Percentiles rank a stretch among this genome's conserved stretches.
Evolutionary conservation across 2,113 vertebrate species (phyloP).

Genomic region (Limanda limanda): DNA sequence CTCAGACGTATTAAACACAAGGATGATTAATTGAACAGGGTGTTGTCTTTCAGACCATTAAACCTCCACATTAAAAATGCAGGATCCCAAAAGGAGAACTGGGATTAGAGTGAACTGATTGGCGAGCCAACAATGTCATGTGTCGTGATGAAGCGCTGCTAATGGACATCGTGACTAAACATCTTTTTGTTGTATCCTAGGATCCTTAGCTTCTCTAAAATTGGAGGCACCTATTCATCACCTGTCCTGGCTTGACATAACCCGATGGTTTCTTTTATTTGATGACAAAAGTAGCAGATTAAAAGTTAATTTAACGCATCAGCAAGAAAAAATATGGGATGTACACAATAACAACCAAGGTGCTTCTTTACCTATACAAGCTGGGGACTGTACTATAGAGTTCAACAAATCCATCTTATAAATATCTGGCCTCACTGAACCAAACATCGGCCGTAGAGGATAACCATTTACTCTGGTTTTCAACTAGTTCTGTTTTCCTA

Average conservation of each 20-base stretch:
- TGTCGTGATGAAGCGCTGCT: neutral
- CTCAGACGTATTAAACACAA: conserved; percentile 74
- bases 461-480: no score
- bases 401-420: no score
- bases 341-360: no score
- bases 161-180: neutral
- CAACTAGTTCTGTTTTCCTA: no score
- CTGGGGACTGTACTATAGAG: no score
- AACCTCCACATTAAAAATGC: conserved; percentile 86
- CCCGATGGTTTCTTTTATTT: neutral
- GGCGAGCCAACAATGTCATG: neutral
- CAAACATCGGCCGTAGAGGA: no score
- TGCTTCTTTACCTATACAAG: no score
- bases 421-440: no score
- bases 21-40: conserved; percentile 85
- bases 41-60: conserved; percentile 84
- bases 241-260: neutral
- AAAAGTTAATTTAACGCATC: no score
- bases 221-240: neutral
- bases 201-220: neutral
- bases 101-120: conserved; percentile 74
- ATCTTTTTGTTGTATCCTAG: neutral
- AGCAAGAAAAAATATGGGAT: no score
- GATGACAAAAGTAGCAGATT: no score
- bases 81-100: conserved; percentile 75